phyloP scores from a whole-genome alignment of 1,140 invertebrate genomes.

The Sesamia nonagrioides region DNA sequence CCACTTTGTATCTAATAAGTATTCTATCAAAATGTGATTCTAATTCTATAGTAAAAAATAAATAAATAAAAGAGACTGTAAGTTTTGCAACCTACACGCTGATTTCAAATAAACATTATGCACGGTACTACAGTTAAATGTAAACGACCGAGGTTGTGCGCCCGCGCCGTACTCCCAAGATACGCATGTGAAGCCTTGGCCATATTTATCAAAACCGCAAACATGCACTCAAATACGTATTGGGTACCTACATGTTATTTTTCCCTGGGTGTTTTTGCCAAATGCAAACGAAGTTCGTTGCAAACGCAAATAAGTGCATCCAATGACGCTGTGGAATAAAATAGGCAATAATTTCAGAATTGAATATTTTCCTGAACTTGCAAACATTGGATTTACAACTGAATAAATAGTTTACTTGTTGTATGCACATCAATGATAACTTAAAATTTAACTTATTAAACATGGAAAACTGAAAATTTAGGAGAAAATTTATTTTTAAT shows the following conservation, averaged over 20 bases:
- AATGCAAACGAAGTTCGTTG: constrained; percentile 11
- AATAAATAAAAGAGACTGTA: too few species aligned
- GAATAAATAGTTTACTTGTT: too few species aligned
- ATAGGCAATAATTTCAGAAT: background rate
- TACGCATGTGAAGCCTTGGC: constrained; percentile 14
- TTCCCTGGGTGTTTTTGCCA: constrained; percentile 8
- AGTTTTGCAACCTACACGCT: background rate
- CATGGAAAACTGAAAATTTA: too few species aligned
- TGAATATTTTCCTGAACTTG: background rate
- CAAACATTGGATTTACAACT: too few species aligned
- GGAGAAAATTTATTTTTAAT: too few species aligned
- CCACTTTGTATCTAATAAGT: too few species aligned
- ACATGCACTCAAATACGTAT: constrained; percentile 4
- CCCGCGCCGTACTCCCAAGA: background rate
- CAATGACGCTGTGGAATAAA: constrained; percentile 1
- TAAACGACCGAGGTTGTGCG: background rate
- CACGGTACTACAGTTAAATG: background rate
- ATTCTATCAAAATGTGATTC: too few species aligned
- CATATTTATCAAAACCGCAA: constrained; percentile 16
- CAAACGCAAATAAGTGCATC: constrained; percentile 7
- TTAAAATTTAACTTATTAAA: too few species aligned
- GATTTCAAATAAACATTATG: background rate
- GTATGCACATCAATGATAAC: too few species aligned
- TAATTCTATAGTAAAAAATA: too few species aligned
- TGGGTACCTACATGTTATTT: background rate